Evolutionary conservation across 2,113 vertebrate genomes (phyloP).

Genomic region (Cyanoramphus novaezelandiae): DNA sequence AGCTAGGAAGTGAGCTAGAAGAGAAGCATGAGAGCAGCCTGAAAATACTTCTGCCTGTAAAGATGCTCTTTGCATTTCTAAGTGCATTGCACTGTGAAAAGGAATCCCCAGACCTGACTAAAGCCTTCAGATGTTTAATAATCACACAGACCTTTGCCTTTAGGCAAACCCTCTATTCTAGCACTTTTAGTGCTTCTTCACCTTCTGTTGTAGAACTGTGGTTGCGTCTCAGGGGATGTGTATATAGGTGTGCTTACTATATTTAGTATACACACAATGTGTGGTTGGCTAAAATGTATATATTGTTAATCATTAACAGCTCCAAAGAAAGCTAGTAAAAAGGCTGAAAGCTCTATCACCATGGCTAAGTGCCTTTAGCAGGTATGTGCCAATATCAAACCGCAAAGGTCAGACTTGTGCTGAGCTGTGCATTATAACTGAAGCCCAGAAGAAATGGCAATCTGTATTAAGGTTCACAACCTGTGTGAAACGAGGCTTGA

Average conservation of each 20-base stretch:
- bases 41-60: background rate
- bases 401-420: conserved; percentile 7
- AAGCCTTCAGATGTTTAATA: background rate
- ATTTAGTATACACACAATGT: background rate
- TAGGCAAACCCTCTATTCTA: background rate
- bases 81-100: background rate
- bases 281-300: background rate
- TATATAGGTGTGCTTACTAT: background rate
- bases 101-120: background rate
- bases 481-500: conserved; percentile 19
- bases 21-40: background rate
- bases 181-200: background rate
- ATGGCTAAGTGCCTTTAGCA: background rate
- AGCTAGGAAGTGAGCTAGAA: background rate
- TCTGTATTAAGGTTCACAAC: conserved; percentile 24
- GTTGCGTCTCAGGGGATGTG: background rate
- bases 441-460: conserved; percentile 10
- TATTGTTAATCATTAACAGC: background rate
- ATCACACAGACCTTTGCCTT: background rate
- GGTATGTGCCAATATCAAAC: background rate
- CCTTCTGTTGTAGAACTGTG: background rate
- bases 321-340: background rate
- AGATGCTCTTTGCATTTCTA: background rate
- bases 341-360: background rate
- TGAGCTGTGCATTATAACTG: background rate